These are phyloP conservation scores for Actinernus sp. DNA, from an alignment of 92 coral and sea anemone species.

Conservation along the genomic window DNA sequence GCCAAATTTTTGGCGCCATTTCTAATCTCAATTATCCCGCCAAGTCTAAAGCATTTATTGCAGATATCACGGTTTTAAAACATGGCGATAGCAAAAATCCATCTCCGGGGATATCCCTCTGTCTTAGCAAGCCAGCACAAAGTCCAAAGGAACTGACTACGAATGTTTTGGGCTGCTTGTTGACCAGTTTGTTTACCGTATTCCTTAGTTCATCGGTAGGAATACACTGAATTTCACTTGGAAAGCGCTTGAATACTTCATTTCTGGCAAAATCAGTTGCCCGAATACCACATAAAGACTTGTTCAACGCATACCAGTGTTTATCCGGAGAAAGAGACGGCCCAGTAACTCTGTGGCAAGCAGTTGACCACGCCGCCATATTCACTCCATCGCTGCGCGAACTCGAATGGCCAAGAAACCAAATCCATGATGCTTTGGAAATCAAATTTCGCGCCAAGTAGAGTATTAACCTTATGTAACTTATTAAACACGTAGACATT, in stretches of 20 bases:
- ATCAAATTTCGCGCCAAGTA: no score
- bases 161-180: neutral
- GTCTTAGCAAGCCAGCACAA: neutral
- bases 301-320: constrained; percentile 5
- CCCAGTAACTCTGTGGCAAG: constrained; percentile 2
- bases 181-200: neutral
- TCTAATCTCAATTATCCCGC: no score
- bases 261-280: constrained; percentile 4
- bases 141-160: constrained; percentile 12
- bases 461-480: no score
- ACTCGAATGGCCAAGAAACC: no score
- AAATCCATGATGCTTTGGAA: no score
- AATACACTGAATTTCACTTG: neutral
- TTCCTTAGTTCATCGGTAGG: constrained; percentile 7
- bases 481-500: no score
- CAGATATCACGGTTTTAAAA: neutral
- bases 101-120: neutral
- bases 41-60: neutral
- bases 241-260: neutral
- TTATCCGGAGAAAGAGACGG: neutral
- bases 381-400: no score
- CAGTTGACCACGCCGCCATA: no score
- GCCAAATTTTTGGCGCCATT: constrained; percentile 3
- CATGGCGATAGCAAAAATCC: neutral
- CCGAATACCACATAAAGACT: constrained; percentile 3